Evolutionary conservation across 2,113 vertebrate species (phyloP).

Genomic region (Camelus bactrianus): DNA sequence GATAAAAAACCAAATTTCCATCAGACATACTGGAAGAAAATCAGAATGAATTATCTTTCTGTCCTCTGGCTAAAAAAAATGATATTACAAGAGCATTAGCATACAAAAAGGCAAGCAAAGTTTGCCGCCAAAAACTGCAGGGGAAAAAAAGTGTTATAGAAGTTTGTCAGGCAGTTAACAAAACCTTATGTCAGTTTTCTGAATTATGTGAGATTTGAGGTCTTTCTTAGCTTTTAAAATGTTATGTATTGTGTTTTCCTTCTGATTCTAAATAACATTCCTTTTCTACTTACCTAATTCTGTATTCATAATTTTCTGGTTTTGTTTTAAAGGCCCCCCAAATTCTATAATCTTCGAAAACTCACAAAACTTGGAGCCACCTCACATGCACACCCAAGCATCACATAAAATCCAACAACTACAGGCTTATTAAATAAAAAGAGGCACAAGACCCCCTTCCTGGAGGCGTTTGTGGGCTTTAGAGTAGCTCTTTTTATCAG

Average conservation of each 20-base stretch:
- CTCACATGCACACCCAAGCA: fast-evolving
- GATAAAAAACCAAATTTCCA: slow-evolving; percentile 21
- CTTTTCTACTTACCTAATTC: slow-evolving; percentile 8
- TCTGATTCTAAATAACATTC: not conserved
- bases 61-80: slow-evolving; percentile 41
- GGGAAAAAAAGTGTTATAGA: not conserved
- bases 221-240: slow-evolving; percentile 44
- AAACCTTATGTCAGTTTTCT: slow-evolving; percentile 9
- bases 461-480: not conserved
- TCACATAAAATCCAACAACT: not conserved
- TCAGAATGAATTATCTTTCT: not conserved
- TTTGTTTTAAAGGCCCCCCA: not conserved
- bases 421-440: not conserved
- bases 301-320: not conserved
- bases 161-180: not conserved
- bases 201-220: not conserved
- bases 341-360: not conserved
- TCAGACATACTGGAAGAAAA: not conserved
- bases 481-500: not conserved
- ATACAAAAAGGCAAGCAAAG: not conserved
- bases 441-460: not conserved
- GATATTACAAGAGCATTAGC: not conserved
- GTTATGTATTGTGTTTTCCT: not conserved
- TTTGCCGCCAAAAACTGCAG: not conserved
- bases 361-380: not conserved